A percentile compares a stretch with the other conserved stretches of the same genome.
phyloP scores from a whole-genome alignment of 1,140 invertebrate species.

The Chionoecetes opilio region DNA sequence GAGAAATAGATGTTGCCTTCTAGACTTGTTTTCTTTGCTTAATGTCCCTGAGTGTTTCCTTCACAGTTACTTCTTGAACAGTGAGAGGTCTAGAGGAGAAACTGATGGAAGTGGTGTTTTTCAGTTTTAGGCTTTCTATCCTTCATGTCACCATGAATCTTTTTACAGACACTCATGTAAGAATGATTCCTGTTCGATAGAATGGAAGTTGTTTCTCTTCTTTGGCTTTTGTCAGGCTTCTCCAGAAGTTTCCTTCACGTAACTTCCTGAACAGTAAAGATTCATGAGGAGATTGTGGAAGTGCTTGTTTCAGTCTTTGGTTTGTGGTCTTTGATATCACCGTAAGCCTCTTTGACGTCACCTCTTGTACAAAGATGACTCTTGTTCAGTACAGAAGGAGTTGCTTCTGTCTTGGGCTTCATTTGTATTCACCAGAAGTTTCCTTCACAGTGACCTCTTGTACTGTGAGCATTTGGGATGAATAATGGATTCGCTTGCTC shows the following conservation, averaged over 20 bases:
- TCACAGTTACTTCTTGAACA: conserved; percentile 53
- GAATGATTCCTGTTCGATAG: conserved; percentile 57
- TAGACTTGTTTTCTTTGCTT: conserved; percentile 38
- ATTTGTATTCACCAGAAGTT: conserved; percentile 44
- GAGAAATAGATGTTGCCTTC: conserved; percentile 59
- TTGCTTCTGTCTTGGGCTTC: conserved; percentile 64
- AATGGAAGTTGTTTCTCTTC: conserved; percentile 44
- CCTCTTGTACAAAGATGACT: conserved; percentile 70
- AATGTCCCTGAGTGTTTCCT: conserved; percentile 37
- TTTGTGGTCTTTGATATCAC: conserved; percentile 48
- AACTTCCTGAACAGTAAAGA: conserved; percentile 65
- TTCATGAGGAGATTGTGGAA: conserved; percentile 68
- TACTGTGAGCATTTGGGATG: conserved; percentile 82
- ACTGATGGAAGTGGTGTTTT: conserved; percentile 42
- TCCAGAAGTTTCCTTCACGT: conserved; percentile 83
- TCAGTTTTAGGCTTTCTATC: conserved; percentile 46
- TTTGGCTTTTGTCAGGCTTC: conserved; percentile 51
- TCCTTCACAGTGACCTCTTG: conserved; percentile 70
- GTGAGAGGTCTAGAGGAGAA: conserved; percentile 1
- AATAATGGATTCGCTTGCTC: conserved; percentile 85
- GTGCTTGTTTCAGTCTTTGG: conserved; percentile 67
- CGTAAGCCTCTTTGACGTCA: conserved; percentile 64
- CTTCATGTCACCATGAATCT: conserved; percentile 47
- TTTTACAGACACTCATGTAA: conserved; percentile 56
- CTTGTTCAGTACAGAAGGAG: conserved; percentile 64